phyloP scores from a whole-genome alignment of 2,113 vertebrate species.

The Odocoileus hemionus region DNA sequence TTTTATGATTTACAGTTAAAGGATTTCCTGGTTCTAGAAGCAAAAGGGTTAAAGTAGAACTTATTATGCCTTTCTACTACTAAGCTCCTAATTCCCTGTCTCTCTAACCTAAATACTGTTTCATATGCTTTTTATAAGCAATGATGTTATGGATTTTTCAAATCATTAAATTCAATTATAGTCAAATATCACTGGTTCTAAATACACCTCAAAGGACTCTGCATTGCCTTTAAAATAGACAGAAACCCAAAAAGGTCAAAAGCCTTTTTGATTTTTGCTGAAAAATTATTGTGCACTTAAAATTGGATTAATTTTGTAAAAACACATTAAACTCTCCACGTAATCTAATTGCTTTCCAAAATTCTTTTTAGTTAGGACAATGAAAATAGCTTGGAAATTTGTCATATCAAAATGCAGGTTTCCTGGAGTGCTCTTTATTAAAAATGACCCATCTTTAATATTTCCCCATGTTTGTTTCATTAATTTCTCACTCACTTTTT shows the following conservation, averaged over 20 bases:
- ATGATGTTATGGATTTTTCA: background rate
- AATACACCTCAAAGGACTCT: background rate
- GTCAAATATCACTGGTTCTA: constrained; percentile 4
- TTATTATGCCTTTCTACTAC: background rate
- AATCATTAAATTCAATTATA: constrained; percentile 8
- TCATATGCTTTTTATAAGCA: constrained; percentile 26
- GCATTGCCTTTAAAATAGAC: background rate
- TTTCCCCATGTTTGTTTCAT: background rate
- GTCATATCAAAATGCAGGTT: background rate
- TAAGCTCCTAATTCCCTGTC: background rate
- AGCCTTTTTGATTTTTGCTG: constrained; percentile 10
- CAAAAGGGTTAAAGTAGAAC: constrained; percentile 16
- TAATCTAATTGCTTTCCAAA: background rate
- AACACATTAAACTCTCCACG: background rate
- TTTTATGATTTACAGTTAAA: background rate
- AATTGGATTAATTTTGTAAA: constrained; percentile 21
- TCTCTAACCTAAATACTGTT: background rate
- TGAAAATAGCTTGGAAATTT: background rate
- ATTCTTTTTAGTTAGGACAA: background rate
- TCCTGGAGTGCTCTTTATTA: background rate
- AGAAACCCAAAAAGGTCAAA: background rate
- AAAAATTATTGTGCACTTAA: constrained; percentile 2
- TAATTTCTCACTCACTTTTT: background rate
- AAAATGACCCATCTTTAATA: background rate
- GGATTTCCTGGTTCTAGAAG: constrained; percentile 6